These are phyloP conservation scores for Dicyrtoma fusca DNA, from an alignment of 2,888 invertebrate species.

Conservation along the genomic window DNA sequence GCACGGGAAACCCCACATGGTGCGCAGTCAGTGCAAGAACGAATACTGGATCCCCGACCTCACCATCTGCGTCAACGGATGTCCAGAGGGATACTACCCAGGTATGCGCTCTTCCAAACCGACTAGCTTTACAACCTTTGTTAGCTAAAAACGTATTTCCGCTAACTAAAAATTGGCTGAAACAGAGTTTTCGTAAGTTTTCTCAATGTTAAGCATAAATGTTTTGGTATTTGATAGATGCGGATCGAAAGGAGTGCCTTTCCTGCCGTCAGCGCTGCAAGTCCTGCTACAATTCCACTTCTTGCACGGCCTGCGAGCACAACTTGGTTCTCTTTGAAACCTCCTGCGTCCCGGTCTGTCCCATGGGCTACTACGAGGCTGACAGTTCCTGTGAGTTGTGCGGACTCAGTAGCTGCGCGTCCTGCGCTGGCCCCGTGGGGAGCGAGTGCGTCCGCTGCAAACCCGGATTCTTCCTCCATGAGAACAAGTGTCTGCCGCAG, in stretches of 20 bases:
- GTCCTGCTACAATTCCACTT: slow-evolving; percentile 79
- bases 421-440: slow-evolving; percentile 65
- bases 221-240: slow-evolving; percentile 34
- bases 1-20: slow-evolving; percentile 44
- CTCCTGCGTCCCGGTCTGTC: slow-evolving; percentile 82
- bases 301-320: slow-evolving; percentile 85
- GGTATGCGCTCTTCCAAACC: too few relatives aligned
- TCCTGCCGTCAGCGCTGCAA: slow-evolving; percentile 85
- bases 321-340: slow-evolving; percentile 80
- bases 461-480: slow-evolving; percentile 42
- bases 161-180: too few relatives aligned
- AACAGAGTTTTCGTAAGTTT: too few relatives aligned
- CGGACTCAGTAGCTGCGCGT: slow-evolving; percentile 69
- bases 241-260: slow-evolving; percentile 71
- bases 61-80: slow-evolving; percentile 83
- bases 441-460: slow-evolving; percentile 53
- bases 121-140: too few relatives aligned
- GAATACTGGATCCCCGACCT: slow-evolving; percentile 81
- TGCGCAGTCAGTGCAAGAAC: slow-evolving; percentile 60
- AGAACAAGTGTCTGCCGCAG: slow-evolving; percentile 40
- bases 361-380: slow-evolving; percentile 78
- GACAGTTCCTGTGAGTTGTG: slow-evolving; percentile 86
- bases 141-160: too few relatives aligned
- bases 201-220: too few relatives aligned
- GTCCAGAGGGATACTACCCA: slow-evolving; percentile 87